These are phyloP conservation scores for Periparus ater DNA, from an alignment of 2,797 vertebrate genomes.

Conservation along the genomic window DNA sequence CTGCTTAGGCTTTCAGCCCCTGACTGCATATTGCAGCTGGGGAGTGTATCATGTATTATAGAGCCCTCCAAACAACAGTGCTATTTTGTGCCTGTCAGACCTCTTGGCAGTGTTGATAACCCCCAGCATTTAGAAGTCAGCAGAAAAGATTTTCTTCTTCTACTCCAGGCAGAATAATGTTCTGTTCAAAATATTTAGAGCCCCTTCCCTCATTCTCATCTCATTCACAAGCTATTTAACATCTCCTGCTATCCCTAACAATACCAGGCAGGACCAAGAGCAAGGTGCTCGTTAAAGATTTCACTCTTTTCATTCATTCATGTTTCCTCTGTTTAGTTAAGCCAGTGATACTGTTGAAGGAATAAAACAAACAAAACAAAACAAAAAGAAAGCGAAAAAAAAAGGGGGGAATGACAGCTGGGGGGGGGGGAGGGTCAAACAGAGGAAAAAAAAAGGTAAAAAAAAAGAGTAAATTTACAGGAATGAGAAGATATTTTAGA, in stretches of 20 bases:
- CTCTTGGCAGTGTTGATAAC: constrained; percentile 31
- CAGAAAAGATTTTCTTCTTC: constrained; percentile 43
- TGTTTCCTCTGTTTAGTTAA: constrained; percentile 40
- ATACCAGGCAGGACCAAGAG: background rate
- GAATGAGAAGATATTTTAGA: constrained; percentile 57
- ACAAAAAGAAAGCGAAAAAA: constrained; percentile 45
- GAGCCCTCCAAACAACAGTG: constrained; percentile 48
- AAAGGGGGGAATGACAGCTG: background rate
- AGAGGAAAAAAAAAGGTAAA: background rate
- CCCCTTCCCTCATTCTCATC: background rate
- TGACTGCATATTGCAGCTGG: background rate
- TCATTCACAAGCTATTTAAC: background rate
- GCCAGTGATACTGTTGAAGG: constrained; percentile 45
- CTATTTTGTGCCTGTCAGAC: constrained; percentile 22
- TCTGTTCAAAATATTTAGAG: background rate
- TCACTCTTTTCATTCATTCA: constrained; percentile 22
- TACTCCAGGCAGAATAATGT: background rate
- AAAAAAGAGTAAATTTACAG: constrained; percentile 35
- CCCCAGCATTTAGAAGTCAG: constrained; percentile 43
- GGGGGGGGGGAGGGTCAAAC: background rate
- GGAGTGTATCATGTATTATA: background rate
- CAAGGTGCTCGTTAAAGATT: constrained; percentile 32
- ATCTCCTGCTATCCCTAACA: background rate
- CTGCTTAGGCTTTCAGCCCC: background rate
- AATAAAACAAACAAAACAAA: constrained; percentile 55